Evolutionary conservation across 2,797 vertebrate genomes (phyloP).

Genomic region (Euthynnus affinis): DNA sequence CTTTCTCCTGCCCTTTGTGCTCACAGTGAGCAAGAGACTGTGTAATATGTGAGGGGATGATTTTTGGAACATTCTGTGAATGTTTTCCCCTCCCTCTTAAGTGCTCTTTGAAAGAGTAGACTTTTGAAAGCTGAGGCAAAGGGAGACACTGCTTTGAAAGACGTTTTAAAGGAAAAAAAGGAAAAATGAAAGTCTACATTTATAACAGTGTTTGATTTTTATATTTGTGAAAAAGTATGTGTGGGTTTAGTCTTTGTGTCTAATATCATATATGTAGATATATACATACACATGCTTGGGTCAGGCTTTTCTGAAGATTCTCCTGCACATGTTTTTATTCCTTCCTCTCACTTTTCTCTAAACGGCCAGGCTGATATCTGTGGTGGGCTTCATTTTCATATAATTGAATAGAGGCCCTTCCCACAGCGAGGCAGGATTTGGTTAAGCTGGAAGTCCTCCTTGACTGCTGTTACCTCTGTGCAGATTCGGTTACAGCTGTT

Average conservation of each 20-base stretch:
- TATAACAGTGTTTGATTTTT: slow-evolving; percentile 53
- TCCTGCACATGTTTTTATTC: slow-evolving; percentile 42
- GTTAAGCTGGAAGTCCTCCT: slow-evolving; percentile 86
- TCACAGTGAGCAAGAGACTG: slow-evolving; percentile 68
- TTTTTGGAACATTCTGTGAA: slow-evolving; percentile 66
- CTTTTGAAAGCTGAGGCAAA: slow-evolving; percentile 66
- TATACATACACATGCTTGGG: slow-evolving; percentile 24
- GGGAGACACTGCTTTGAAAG: slow-evolving; percentile 54
- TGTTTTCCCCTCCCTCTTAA: slow-evolving; percentile 65
- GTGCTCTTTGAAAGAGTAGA: slow-evolving; percentile 66
- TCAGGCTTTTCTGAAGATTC: slow-evolving; percentile 50
- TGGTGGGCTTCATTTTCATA: slow-evolving; percentile 87
- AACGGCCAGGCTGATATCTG: slow-evolving; percentile 72
- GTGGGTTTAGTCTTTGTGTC: slow-evolving; percentile 33
- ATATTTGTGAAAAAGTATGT: slow-evolving; percentile 20
- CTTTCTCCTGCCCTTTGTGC: slow-evolving; percentile 80
- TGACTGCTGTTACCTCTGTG: slow-evolving; percentile 82
- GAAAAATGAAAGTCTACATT: slow-evolving; percentile 45
- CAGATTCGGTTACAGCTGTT: slow-evolving; percentile 87
- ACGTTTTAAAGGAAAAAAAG: slow-evolving; percentile 40
- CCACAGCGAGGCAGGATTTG: slow-evolving; percentile 84
- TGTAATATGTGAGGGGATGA: slow-evolving; percentile 71
- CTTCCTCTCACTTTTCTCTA: slow-evolving; percentile 59
- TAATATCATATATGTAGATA: slow-evolving; percentile 2
- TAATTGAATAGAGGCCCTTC: slow-evolving; percentile 87